Evolutionary conservation across 2,113 vertebrate genomes (phyloP).

Genomic region (Centrocercus urophasianus): DNA sequence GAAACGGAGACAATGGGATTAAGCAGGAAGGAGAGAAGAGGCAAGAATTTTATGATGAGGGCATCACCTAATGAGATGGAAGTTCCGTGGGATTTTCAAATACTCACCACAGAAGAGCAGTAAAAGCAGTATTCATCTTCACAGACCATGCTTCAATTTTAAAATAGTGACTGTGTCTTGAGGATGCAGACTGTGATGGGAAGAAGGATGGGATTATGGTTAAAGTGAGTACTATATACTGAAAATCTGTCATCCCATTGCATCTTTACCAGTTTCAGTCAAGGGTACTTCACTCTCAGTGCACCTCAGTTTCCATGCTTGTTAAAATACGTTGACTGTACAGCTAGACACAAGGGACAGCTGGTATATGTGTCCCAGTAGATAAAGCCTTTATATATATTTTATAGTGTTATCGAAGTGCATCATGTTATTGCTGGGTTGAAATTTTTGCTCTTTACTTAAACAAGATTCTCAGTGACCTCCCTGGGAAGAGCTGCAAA

Average conservation of each 20-base stretch:
- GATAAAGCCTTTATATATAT: background rate
- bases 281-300: background rate
- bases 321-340: background rate
- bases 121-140: slow-evolving; percentile 8
- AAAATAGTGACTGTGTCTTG: slow-evolving; percentile 27
- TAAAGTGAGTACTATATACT: slow-evolving; percentile 33
- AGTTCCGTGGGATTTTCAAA: slow-evolving; percentile 57
- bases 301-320: slow-evolving; percentile 53
- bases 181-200: background rate
- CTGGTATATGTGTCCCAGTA: background rate
- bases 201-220: slow-evolving; percentile 20
- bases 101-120: slow-evolving; percentile 18
- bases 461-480: slow-evolving; percentile 23
- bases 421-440: background rate
- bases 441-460: slow-evolving; percentile 39
- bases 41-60: slow-evolving; percentile 47
- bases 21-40: slow-evolving; percentile 34
- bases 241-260: slow-evolving; percentile 35
- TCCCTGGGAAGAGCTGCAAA: slow-evolving; percentile 55
- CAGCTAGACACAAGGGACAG: background rate
- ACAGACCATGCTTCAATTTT: slow-evolving; percentile 52
- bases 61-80: slow-evolving; percentile 53
- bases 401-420: slow-evolving; percentile 1
- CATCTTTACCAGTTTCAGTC: slow-evolving; percentile 21
- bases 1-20: slow-evolving; percentile 30